Conservation (phyloP, 2,888 invertebrate genomes). For the Cryptops parisi region DNA sequence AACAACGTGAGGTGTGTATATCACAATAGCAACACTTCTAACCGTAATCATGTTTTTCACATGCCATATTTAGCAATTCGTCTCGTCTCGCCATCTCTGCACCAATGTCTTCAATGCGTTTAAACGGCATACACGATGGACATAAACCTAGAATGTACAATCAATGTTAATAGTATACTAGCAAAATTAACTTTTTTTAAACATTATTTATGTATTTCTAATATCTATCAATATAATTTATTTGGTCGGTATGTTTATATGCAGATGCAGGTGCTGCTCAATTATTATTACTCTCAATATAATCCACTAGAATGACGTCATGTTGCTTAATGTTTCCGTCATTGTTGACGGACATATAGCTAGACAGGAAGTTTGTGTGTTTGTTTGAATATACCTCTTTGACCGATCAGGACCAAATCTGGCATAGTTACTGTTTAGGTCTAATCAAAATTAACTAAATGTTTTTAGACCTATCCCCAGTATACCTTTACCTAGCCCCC, state of each 20-base stretch:
- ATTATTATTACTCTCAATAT: not conserved
- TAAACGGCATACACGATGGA: slow-evolving; percentile 2
- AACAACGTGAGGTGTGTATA: not conserved
- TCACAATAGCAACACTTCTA: not conserved
- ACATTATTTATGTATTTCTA: not conserved
- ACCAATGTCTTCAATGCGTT: not conserved
- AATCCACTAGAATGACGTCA: too few species aligned
- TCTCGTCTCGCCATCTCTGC: not conserved
- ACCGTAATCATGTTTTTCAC: slow-evolving; percentile 4
- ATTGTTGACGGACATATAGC: too few species aligned
- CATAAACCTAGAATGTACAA: not conserved
- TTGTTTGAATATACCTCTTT: too few species aligned
- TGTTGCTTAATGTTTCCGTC: too few species aligned
- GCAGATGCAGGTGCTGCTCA: not conserved
- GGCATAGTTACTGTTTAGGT: too few species aligned
- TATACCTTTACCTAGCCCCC: too few species aligned
- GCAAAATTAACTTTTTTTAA: not conserved
- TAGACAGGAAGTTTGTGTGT: too few species aligned
- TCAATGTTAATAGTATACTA: not conserved
- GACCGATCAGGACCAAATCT: too few species aligned
- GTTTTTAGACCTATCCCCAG: too few species aligned
- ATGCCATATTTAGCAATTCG: not conserved
- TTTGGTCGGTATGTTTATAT: too few species aligned
- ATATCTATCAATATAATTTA: not conserved
- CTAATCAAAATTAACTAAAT: too few species aligned